These are phyloP conservation scores for Drosophila miranda DNA, from an alignment of 1,140 invertebrate species.

Conservation along the genomic window DNA sequence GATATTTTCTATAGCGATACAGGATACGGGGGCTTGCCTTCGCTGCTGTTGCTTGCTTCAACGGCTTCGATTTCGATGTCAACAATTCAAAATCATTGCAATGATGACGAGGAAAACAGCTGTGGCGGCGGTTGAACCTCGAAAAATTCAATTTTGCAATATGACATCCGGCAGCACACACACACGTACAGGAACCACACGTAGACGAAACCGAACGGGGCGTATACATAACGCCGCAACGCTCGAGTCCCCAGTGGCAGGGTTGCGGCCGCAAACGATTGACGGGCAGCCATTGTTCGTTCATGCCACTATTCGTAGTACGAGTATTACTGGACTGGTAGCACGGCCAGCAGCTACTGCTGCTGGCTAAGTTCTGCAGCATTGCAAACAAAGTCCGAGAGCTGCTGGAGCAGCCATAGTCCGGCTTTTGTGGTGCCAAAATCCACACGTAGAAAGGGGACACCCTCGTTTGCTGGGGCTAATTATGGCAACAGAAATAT, in stretches of 20 bases:
- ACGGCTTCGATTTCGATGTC: constrained; percentile 54
- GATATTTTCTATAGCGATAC: constrained; percentile 33
- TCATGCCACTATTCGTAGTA: constrained; percentile 45
- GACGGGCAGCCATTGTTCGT: constrained; percentile 65
- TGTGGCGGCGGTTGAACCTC: constrained; percentile 48
- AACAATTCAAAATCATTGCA: constrained; percentile 78
- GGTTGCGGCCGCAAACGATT: constrained; percentile 27
- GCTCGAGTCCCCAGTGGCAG: constrained; percentile 59
- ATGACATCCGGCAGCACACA: constrained; percentile 67
- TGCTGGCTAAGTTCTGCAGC: no score
- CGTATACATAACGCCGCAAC: constrained; percentile 76
- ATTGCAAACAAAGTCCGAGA: no score
- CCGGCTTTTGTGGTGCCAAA: no score
- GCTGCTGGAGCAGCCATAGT: no score
- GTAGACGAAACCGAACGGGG: constrained; percentile 17
- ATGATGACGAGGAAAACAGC: constrained; percentile 76
- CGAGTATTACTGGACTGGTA: not conserved
- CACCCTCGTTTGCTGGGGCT: no score
- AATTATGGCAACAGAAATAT: no score
- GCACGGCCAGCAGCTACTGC: no score
- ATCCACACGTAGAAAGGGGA: no score
- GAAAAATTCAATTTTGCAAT: constrained; percentile 79
- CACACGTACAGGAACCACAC: constrained; percentile 11
- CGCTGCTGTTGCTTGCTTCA: constrained; percentile 20
- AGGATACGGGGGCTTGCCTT: no score